Conservation (phyloP, 2,888 invertebrate species). For the Acrobeloides nanus region DNA sequence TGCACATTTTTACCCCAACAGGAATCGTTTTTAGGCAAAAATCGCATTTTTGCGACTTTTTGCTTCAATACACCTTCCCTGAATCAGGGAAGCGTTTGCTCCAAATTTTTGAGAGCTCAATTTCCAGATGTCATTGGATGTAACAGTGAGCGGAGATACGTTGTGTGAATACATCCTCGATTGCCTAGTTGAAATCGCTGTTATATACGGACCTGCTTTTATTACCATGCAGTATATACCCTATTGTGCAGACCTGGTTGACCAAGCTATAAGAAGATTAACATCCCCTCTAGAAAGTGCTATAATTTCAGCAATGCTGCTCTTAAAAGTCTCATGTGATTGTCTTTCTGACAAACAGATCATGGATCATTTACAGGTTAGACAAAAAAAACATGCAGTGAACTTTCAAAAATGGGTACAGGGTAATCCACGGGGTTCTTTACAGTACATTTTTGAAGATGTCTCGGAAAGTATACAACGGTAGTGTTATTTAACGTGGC, state of each 20-base stretch:
- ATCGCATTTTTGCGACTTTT: too few relatives aligned
- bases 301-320: constrained; percentile 72
- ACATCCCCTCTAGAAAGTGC: constrained; percentile 80
- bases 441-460: too few relatives aligned
- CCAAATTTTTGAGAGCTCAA: too few relatives aligned
- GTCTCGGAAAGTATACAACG: too few relatives aligned
- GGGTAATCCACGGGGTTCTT: too few relatives aligned
- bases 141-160: constrained; percentile 64
- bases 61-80: too few relatives aligned
- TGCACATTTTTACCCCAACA: too few relatives aligned
- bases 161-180: constrained; percentile 80
- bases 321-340: constrained; percentile 72
- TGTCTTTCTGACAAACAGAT: constrained; percentile 74
- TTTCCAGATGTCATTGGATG: constrained; percentile 19
- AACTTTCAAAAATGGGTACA: too few relatives aligned
- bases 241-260: constrained; percentile 72
- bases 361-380: constrained; percentile 69
- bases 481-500: too few relatives aligned
- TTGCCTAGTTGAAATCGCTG: constrained; percentile 78
- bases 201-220: constrained; percentile 77
- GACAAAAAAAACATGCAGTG: too few relatives aligned
- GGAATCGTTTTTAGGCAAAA: too few relatives aligned
- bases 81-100: too few relatives aligned
- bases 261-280: constrained; percentile 71
- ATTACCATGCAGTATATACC: constrained; percentile 81